Evolutionary conservation across 2,113 vertebrate species (phyloP).

Genomic region (Fregata magnificens): DNA sequence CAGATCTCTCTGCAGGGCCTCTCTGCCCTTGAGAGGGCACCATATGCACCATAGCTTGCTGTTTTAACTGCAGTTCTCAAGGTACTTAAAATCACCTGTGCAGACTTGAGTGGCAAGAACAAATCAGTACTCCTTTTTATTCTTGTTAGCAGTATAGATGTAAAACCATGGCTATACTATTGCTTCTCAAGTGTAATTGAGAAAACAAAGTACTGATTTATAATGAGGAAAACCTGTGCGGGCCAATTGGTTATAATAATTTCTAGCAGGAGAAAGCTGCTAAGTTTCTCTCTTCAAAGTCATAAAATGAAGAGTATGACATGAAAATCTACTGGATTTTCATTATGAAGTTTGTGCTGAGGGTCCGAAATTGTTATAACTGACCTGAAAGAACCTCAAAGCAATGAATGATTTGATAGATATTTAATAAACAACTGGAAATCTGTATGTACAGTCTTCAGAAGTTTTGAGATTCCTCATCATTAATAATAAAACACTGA

Average conservation of each 20-base stretch:
- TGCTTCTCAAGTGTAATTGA: not conserved
- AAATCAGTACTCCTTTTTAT: not conserved
- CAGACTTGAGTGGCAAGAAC: not conserved
- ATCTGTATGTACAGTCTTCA: not conserved
- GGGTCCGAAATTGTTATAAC: not conserved
- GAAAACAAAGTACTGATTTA: not conserved
- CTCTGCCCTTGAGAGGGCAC: too few species aligned
- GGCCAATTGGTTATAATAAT: not conserved
- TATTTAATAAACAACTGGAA: not conserved
- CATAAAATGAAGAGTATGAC: not conserved
- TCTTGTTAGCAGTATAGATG: not conserved
- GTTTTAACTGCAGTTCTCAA: not conserved
- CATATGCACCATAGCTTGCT: not conserved
- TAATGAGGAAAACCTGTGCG: not conserved
- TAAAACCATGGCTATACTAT: not conserved
- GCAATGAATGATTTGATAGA: not conserved
- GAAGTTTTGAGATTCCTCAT: not conserved
- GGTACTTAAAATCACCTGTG: not conserved
- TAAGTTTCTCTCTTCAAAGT: not conserved
- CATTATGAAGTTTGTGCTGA: not conserved
- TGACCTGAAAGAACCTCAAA: not conserved
- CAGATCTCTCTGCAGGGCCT: too few species aligned
- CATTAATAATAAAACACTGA: not conserved
- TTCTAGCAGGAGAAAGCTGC: not conserved
- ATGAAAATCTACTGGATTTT: not conserved